These are phyloP conservation scores for Minunthozetes semirufus DNA, from an alignment of 2,888 invertebrate species.

Conservation along the genomic window DNA sequence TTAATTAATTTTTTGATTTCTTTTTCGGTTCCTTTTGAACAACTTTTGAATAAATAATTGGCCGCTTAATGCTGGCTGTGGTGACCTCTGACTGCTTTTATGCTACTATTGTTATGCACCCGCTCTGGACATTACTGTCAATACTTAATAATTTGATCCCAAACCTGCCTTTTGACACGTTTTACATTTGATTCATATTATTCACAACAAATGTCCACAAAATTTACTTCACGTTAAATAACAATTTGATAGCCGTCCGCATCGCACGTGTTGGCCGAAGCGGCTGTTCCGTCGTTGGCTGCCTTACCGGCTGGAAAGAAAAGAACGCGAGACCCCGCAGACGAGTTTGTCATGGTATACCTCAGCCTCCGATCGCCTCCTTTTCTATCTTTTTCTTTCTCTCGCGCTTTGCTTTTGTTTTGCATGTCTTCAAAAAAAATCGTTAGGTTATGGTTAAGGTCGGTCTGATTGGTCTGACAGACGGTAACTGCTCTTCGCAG, in stretches of 20 bases:
- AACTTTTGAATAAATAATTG: conserved; percentile 22
- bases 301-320: conserved; percentile 43
- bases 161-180: conserved; percentile 31
- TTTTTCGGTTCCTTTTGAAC: conserved; percentile 28
- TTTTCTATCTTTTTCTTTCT: not conserved
- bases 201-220: conserved; percentile 16
- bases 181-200: conserved; percentile 15
- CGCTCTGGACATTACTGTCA: conserved; percentile 30
- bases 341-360: conserved; percentile 89
- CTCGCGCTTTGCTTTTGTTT: not conserved
- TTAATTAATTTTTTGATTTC: conserved; percentile 7
- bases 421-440: not conserved
- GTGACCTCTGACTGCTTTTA: conserved; percentile 27
- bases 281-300: conserved; percentile 47
- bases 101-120: conserved; percentile 31
- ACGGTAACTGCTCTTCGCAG: conserved; percentile 4
- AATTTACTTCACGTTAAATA: conserved; percentile 30
- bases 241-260: conserved; percentile 50
- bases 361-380: not conserved
- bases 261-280: conserved; percentile 58
- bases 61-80: conserved; percentile 32
- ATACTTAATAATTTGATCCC: conserved; percentile 12
- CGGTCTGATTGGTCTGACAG: not conserved
- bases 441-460: not conserved
- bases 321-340: conserved; percentile 82